Evolutionary conservation across 2,797 vertebrate genomes (phyloP).

Genomic region (Sebastes kiyomatsui): DNA sequence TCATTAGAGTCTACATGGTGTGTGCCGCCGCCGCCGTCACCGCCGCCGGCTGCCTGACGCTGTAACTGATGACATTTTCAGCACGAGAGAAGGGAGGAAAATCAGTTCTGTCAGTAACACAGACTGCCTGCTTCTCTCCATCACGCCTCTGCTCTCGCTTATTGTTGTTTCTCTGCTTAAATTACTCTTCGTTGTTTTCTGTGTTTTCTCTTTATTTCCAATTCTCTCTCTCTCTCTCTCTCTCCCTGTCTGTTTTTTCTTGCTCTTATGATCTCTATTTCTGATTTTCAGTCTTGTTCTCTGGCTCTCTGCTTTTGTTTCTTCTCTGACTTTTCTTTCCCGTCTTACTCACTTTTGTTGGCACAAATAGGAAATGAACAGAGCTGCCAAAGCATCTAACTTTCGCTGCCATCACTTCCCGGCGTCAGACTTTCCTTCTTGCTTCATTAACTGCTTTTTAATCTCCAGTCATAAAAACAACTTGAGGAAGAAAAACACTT

Average conservation of each 20-base stretch:
- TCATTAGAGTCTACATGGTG: conserved; percentile 17
- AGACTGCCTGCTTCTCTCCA: not conserved
- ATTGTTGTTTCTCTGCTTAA: not conserved
- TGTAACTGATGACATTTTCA: conserved; percentile 34
- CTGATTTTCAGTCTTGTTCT: not conserved
- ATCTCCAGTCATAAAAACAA: not conserved
- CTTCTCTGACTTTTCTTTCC: not conserved
- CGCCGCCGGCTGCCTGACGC: not conserved
- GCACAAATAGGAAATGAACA: not conserved
- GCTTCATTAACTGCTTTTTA: not conserved
- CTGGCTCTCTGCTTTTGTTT: not conserved
- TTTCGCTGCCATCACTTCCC: not conserved
- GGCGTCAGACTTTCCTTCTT: not conserved
- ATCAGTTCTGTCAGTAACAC: conserved; percentile 22
- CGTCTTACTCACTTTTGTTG: not conserved
- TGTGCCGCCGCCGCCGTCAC: accelerated
- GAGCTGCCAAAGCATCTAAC: not conserved
- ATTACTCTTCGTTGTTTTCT: not conserved
- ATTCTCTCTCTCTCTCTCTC: not conserved
- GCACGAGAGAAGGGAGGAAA: not conserved
- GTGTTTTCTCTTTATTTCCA: not conserved
- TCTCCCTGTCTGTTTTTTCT: not conserved
- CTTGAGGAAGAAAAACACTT: too few relatives aligned
- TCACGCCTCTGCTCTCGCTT: not conserved
- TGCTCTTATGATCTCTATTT: not conserved